Evolutionary conservation across 2,113 vertebrate species (phyloP).

Genomic region (Propithecus coquereli): DNA sequence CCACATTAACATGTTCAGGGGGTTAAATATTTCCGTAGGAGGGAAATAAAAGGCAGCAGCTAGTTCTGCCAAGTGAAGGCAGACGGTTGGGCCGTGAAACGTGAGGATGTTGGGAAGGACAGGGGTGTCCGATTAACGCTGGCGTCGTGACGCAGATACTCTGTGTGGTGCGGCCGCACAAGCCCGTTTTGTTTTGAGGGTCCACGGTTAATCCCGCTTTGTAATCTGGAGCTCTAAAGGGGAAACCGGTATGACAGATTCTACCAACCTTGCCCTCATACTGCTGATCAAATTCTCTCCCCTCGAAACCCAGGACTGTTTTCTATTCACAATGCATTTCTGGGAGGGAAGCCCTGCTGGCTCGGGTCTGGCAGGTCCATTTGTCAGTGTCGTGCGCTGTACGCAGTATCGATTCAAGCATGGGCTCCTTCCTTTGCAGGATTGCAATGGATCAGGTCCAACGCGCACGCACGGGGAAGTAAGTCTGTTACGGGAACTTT

Average conservation of each 20-base stretch:
- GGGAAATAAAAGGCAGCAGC: background rate
- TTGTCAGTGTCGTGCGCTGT: background rate
- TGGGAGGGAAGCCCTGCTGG: background rate
- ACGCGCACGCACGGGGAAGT: accelerated
- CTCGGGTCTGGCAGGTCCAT: background rate
- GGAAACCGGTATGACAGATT: background rate
- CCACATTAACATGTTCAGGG: too few species aligned
- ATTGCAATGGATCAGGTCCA: background rate
- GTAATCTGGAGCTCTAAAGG: background rate
- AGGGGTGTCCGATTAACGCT: too few species aligned
- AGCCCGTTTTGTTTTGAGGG: background rate
- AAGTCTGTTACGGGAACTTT: background rate
- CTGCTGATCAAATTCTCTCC: background rate
- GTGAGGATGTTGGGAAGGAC: too few species aligned
- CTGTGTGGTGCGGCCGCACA: accelerated
- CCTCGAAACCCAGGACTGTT: background rate
- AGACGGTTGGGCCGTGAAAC: too few species aligned
- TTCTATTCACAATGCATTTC: background rate
- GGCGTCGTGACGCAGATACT: too few species aligned
- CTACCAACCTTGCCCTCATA: background rate
- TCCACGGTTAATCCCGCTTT: background rate
- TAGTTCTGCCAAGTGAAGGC: background rate
- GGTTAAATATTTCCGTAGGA: background rate
- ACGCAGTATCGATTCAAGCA: background rate
- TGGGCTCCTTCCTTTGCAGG: background rate